Base-by-base conservation (phyloP, 2,797 vertebrate genomes). In the Lutjanus argentimaculatus region DNA sequence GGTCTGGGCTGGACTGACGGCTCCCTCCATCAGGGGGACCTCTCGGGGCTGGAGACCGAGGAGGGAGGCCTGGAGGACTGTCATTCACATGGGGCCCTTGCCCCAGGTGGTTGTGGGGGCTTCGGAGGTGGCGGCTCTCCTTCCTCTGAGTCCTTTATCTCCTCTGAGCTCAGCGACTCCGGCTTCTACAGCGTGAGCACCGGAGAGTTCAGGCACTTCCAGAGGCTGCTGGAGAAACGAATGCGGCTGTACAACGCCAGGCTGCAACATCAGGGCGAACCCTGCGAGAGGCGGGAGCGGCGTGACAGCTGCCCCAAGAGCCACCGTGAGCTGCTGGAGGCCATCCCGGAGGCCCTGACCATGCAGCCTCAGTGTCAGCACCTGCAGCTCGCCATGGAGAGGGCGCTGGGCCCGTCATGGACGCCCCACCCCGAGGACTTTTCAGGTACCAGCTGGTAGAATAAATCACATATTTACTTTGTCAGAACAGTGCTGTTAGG, bases 101-200 rank as follows among this genome's bases (percentile, higher is more conserved):
- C 82, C 6, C 88, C 84, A 0, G 91, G 91, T 8, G 88, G 90
- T 12, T 88, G 90, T 13, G 91, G 86, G 1, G 91, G 90, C 21
- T 88, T 86, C 0, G 91, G 80, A 42, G 91, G 92, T 0, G 94
- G 94, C 0, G 92, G 92, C 3, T 95, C 94, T 2, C 93, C 93
- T 1, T 96, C 90, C 0, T 96, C 95, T 0, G 93, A 95, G 84
- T 95, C 95, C 59, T 95, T 96, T 65, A 95, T 96, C 67, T 95
- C 94, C 0, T 95, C 95, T 0, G 94, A 97, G 83, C 92, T 96
- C 62, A 96, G 95, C 0, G 89, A 96, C 89, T 96, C 96, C 0
- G 95, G 96, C 40, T 96, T 96, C 80, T 96, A 95, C 64, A 93
- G 95, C 1, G 86, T 96, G 72, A 96, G 96, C 79, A 93, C 94